phyloP scores from a whole-genome alignment of 1,140 invertebrate genomes.

The Macrobrachium rosenbergii region DNA sequence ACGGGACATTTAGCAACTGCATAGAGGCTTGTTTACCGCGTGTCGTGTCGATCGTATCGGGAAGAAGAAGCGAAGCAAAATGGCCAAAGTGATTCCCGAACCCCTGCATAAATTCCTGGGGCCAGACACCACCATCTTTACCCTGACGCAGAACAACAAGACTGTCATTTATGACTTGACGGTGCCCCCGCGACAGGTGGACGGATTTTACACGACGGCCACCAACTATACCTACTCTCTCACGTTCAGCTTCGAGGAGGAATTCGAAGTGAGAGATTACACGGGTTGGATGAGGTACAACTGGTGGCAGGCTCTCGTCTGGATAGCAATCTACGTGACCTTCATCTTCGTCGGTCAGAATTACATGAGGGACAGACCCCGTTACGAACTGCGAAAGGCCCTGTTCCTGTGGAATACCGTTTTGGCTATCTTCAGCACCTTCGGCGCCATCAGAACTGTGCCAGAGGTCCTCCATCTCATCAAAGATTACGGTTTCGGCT shows the following conservation, averaged over 20 bases:
- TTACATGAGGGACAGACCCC: slow-evolving; percentile 90
- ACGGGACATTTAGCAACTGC: no score
- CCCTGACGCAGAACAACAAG: slow-evolving; percentile 42
- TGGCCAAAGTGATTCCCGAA: slow-evolving; percentile 6
- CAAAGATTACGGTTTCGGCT: slow-evolving; percentile 88
- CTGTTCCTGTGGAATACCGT: slow-evolving; percentile 92
- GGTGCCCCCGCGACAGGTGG: slow-evolving; percentile 40
- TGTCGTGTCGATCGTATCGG: no score
- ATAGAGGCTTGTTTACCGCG: no score
- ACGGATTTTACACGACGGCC: slow-evolving; percentile 40
- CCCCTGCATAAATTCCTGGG: slow-evolving; percentile 16
- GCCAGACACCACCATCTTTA: slow-evolving; percentile 34
- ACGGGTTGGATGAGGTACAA: slow-evolving; percentile 94
- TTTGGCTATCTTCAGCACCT: slow-evolving; percentile 93
- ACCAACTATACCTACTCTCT: slow-evolving; percentile 88
- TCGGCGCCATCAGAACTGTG: slow-evolving; percentile 87
- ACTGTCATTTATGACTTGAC: slow-evolving; percentile 53
- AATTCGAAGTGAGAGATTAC: slow-evolving; percentile 89
- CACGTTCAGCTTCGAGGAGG: slow-evolving; percentile 92
- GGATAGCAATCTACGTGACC: slow-evolving; percentile 87
- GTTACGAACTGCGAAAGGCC: slow-evolving; percentile 86
- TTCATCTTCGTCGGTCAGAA: slow-evolving; percentile 93
- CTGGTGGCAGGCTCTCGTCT: slow-evolving; percentile 93
- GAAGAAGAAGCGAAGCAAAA: no score
- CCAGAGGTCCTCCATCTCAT: slow-evolving; percentile 90